A percentile compares a stretch with the other conserved stretches of the same genome.
These are phyloP conservation scores for Exocentrus adspersus DNA, from an alignment of 2,888 invertebrate species.

Conservation along the genomic window DNA sequence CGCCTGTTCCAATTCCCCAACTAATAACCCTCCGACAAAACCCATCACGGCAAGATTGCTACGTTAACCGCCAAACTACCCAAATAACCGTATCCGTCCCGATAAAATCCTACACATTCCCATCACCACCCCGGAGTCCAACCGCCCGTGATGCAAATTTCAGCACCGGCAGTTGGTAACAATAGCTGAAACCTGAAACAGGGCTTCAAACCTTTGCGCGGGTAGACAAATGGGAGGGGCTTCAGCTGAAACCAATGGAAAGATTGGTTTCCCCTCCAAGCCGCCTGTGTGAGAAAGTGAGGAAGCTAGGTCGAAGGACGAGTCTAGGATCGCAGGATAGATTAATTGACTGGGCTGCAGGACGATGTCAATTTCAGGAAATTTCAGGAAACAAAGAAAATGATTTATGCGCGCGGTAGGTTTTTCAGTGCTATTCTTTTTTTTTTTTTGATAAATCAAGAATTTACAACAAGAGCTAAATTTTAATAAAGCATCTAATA, in stretches of 20 bases:
- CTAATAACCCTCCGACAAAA: neutral
- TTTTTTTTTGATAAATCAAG: too few relatives aligned
- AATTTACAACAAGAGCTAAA: too few relatives aligned
- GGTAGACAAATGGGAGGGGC: constrained; percentile 46
- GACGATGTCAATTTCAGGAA: neutral
- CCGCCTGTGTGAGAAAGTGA: constrained; percentile 41
- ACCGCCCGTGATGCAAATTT: constrained; percentile 8
- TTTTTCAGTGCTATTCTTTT: too few relatives aligned
- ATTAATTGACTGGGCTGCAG: constrained; percentile 16
- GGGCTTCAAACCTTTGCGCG: constrained; percentile 52
- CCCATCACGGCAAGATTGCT: neutral
- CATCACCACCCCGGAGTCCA: neutral
- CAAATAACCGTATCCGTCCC: constrained; percentile 1
- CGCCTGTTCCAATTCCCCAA: neutral
- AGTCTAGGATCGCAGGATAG: constrained; percentile 36
- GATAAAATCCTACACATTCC: constrained; percentile 1
- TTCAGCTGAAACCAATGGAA: constrained; percentile 53
- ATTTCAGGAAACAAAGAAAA: too few relatives aligned
- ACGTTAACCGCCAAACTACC: neutral
- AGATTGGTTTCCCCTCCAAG: constrained; percentile 48
- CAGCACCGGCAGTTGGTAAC: constrained; percentile 12
- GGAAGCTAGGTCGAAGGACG: constrained; percentile 42
- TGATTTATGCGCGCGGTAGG: too few relatives aligned
- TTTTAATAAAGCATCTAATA: too few relatives aligned
- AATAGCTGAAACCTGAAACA: constrained; percentile 40